Base-by-base conservation (phyloP, 2,888 invertebrate species). In the Coenonympha arcania region DNA sequence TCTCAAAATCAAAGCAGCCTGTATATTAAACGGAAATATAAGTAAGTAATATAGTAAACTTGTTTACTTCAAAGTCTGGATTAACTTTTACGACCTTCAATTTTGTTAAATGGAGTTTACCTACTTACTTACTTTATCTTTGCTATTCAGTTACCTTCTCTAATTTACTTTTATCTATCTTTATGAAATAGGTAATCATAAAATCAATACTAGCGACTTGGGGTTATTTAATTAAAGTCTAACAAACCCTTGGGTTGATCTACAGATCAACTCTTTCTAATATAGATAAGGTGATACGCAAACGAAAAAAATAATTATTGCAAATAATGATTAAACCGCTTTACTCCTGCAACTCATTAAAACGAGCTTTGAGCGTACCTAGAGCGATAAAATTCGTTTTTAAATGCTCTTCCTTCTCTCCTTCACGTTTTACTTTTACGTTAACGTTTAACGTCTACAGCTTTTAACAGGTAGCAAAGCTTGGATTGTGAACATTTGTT, bases 41-140 rank as follows among this genome's bases (percentile, higher is more conserved):
- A n/a, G n/a, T n/a, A n/a, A n/a, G n/a, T n/a, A n/a, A n/a, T n/a
- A n/a, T n/a, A 33, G 0, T 5, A 30, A 13, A 19, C 6, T 19
- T 8, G 19, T 37, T 22, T 37, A 22, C 13, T 9, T 24, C 24
- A 3, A 13, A 15, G 39, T 24, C 20, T 37, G 20, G 8, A 37
- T 37, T 8, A 37, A 37, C 6, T 15, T 31, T 33, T 43, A 43
- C 31, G 20, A 20, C 11, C 31, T 33, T 20, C 22, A 15, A 31
- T 31, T 15, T 28, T 37, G 8, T 40, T 31, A 44, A 50, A 54
- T 47, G 24, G 34, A 18, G 20, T 28, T 39, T 45, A n/a, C n/a
- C n/a, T n/a, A n/a, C n/a, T n/a, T n/a, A n/a, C n/a, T n/a, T n/a
- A 36, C 33, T 50, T 50, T 48, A 49, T 52, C 48, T 54, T 45